Base-by-base conservation (phyloP, 1,140 invertebrate genomes). In the Trichomalopsis sarcophagae region DNA sequence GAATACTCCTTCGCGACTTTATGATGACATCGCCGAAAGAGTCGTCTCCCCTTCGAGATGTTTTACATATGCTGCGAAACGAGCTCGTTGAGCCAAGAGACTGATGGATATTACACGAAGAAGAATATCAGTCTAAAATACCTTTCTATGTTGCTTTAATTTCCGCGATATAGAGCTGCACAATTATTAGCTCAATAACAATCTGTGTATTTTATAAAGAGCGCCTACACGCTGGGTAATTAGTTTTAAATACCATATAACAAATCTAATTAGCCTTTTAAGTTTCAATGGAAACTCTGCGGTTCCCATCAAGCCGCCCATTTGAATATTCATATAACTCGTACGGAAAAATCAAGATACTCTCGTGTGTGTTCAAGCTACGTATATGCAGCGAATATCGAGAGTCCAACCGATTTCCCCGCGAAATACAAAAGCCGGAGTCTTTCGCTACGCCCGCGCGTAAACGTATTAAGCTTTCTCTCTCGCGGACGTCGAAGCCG, bases 361-460 rank as follows among this genome's bases (percentile, higher is more conserved):
- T 66, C 14, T 66, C 27, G 27, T 66, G 14, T 66, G n/a, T 44
- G 40, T 9, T 44, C 7, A 0, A 7, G 10, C 40, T 44, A 44
- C 17, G 33, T 36, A 0, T 6, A 36, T 2, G 33, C 33, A 36
- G 33, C 33, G 33, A 36, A 36, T 36, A 36, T 36, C 33, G 33
- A 36, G 33, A 36, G 33, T 36, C 5, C 0, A 6, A 4, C 33
- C 3, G 0, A 36, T 36, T 36, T 36, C 0, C 50, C 82, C 80
- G 78, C 79, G 30, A 44, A 74, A 69, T 74, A 9, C 17, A 62
- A 84, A 87, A 88, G 85, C 77, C 27, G 27, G 86, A 88, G 86
- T 87, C 84, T 87, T 89, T 87, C 86, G 88, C 86, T 88, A 87
- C 87, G 80, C 81, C 86, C 71, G 77, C 71, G 71, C 86, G 27